These are phyloP conservation scores for Macrosteles quadrilineatus DNA, from an alignment of 1,140 invertebrate genomes.

Conservation along the genomic window DNA sequence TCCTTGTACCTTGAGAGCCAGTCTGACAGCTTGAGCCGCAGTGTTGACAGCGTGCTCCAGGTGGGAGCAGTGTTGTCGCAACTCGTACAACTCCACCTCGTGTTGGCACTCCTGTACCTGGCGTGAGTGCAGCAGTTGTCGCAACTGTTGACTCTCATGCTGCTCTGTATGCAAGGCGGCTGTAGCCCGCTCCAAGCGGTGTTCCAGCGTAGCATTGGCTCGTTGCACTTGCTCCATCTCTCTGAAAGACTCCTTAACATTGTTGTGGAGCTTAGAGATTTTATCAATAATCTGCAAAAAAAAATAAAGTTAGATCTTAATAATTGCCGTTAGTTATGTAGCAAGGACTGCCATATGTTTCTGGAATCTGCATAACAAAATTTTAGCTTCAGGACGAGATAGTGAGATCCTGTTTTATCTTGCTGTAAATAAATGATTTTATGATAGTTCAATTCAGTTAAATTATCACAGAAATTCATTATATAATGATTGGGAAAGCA, in stretches of 20 bases:
- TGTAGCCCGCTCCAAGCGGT: neutral
- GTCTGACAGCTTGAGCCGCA: neutral
- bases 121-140: neutral
- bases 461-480: too few relatives aligned
- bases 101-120: constrained; percentile 16
- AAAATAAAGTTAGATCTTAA: neutral
- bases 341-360: too few relatives aligned
- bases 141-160: constrained; percentile 38
- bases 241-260: neutral
- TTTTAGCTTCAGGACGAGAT: too few relatives aligned
- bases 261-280: neutral
- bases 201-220: neutral
- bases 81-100: constrained; percentile 4
- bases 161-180: neutral
- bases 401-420: too few relatives aligned
- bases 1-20: constrained; percentile 1
- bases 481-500: too few relatives aligned
- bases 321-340: too few relatives aligned
- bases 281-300: constrained; percentile 7
- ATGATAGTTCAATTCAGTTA: too few relatives aligned
- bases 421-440: too few relatives aligned
- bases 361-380: too few relatives aligned
- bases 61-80: neutral
- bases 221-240: neutral
- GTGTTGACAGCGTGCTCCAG: neutral